Evolutionary conservation across 2,888 invertebrate genomes (phyloP), one percentile per base, ranked within the genome.

Genomic region (Cloeon dipterum): DNA sequence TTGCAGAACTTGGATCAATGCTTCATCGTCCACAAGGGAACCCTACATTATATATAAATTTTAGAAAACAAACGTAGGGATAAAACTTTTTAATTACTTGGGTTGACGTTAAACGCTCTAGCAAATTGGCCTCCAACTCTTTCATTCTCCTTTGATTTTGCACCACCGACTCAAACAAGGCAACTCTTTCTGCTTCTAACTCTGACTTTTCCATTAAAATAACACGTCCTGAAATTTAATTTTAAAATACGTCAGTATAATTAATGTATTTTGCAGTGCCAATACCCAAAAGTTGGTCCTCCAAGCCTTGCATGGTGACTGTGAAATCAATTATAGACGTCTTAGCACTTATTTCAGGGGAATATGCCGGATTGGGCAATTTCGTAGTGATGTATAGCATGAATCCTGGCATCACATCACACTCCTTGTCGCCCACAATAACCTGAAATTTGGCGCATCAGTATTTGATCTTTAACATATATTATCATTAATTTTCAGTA

Each of bases 321-420:
- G 94, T 94, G 52, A 94, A 94, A 54, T 94, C 93, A 46, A 94
- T 93, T 38, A 94, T 89, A 1, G 91, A 86, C 0, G 91, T 91
- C 54, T 89, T 89, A 1, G 94, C 93, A 49, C 88, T 86, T 44
- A 94, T 77, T 62, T 94, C 94, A 0, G 94, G 94, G 11, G 91
- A 89, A 56, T 93, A 94, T 0, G 89, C 78, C 0, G 94, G 94
- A 60, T 94, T 94, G 1, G 89, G 85, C 38, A 94, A 58, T 57
- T 94, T 94, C 0, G 94, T 94, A 2, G 94, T 94, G 35, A 94
- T 82, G 51, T 93, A 94, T 3, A 94, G 61, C 74, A 81, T 79
- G 52, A 94, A 94, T 0, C 88, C 89, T 14, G 83, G 82, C 75
- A 91, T 79, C 0, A 94, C 88, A 50, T 94, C 94, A 50, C 88